Conservation (phyloP, 2,888 invertebrate genomes). For the Elegia similella region DNA sequence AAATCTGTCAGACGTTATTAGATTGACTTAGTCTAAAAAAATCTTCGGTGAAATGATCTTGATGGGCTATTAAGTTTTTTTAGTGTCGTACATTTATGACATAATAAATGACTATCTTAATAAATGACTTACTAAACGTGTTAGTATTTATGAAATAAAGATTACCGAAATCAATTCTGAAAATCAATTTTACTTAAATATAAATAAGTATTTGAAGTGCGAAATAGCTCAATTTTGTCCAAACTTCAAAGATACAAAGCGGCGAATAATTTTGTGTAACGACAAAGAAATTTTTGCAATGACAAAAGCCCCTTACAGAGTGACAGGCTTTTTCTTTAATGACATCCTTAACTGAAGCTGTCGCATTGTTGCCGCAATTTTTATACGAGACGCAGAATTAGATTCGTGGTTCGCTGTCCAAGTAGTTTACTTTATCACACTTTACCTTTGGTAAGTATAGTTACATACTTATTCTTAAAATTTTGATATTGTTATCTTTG, state of each 20-base stretch:
- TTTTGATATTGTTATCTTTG: too few species aligned
- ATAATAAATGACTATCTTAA: too few species aligned
- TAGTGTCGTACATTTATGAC: too few species aligned
- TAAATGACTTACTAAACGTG: too few species aligned
- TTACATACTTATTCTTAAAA: too few species aligned
- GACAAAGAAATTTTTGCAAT: conserved; percentile 45
- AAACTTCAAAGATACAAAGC: conserved; percentile 32
- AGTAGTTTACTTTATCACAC: not conserved
- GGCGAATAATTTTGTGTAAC: conserved; percentile 42
- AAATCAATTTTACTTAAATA: not conserved
- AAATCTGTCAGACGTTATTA: too few species aligned
- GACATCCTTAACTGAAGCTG: conserved; percentile 37
- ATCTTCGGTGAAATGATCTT: too few species aligned
- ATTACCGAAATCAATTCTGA: not conserved
- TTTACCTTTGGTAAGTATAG: too few species aligned
- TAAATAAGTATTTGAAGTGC: conserved; percentile 10
- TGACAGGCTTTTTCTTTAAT: conserved; percentile 43
- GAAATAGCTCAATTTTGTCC: conserved; percentile 36
- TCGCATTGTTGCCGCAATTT: conserved; percentile 31
- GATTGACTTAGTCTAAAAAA: too few species aligned
- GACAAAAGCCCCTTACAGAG: conserved; percentile 32
- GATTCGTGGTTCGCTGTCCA: conserved; percentile 10
- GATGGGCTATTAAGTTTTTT: too few species aligned
- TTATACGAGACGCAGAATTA: conserved; percentile 27
- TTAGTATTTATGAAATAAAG: too few species aligned